A percentile compares a stretch with the other conserved stretches of the same genome.
Conservation (phyloP, 2,113 vertebrate species). For the Opisthocomus hoazin region DNA sequence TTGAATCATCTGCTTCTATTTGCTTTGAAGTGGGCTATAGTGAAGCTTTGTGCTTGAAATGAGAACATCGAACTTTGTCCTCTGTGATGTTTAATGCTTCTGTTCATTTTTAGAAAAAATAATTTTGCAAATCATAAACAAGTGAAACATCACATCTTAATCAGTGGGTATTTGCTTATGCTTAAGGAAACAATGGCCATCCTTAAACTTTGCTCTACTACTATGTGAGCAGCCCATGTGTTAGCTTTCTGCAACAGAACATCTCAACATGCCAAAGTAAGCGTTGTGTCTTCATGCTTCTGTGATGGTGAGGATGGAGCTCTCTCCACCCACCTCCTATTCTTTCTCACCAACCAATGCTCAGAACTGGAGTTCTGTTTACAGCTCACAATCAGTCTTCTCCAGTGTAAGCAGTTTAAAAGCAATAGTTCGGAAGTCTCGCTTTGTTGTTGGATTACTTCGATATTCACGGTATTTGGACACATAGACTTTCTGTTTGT, state of each 20-base stretch:
- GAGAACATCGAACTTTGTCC: not conserved
- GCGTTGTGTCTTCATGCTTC: not conserved
- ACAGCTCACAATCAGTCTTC: not conserved
- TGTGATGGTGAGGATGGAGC: not conserved
- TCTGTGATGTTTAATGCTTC: not conserved
- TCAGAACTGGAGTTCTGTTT: not conserved
- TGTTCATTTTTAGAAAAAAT: not conserved
- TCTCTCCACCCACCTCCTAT: not conserved
- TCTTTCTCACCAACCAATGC: not conserved
- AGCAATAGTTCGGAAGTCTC: not conserved
- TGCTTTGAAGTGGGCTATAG: not conserved
- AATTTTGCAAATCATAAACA: not conserved
- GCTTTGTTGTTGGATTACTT: not conserved
- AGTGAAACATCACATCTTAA: not conserved
- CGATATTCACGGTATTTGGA: not conserved
- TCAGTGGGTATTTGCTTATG: not conserved
- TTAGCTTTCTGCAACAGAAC: not conserved
- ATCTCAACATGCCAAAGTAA: fast-evolving
- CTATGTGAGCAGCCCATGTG: not conserved
- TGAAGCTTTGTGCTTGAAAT: not conserved
- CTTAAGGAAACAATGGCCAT: not conserved
- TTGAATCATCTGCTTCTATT: not conserved
- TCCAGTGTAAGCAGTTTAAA: not conserved
- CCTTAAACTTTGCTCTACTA: not conserved
- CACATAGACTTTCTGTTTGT: not conserved